phyloP scores from a whole-genome alignment of 1,140 invertebrate genomes.

The Delia radicum region DNA sequence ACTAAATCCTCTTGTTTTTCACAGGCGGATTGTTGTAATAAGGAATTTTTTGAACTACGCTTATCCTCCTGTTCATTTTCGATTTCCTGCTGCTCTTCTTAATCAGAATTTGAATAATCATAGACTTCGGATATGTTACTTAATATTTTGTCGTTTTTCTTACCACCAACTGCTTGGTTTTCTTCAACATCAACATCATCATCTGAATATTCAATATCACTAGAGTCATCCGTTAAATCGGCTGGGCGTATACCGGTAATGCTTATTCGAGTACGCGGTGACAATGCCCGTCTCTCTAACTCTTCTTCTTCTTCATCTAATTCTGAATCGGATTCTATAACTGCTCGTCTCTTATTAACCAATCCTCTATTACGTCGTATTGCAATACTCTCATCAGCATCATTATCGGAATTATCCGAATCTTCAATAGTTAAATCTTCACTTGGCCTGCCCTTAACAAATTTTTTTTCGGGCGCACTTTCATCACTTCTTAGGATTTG shows the following conservation, averaged over 20 bases:
- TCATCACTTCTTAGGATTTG: neutral
- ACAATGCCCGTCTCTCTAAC: constrained; percentile 39
- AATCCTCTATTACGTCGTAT: neutral
- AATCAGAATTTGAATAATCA: neutral
- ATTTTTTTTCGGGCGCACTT: neutral
- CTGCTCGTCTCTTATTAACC: neutral
- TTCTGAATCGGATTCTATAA: constrained; percentile 27
- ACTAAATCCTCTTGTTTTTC: neutral
- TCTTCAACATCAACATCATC: constrained; percentile 26
- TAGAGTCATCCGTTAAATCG: constrained; percentile 41
- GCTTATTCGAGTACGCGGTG: constrained; percentile 49
- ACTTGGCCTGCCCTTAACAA: neutral
- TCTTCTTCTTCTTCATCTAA: constrained; percentile 41
- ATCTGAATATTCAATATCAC: constrained; percentile 47
- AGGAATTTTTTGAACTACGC: neutral
- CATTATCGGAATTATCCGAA: neutral
- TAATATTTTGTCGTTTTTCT: neutral
- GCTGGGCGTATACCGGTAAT: constrained; percentile 47
- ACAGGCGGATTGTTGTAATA: neutral
- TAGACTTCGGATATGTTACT: neutral
- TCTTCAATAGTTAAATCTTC: constrained; percentile 21
- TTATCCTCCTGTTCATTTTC: neutral
- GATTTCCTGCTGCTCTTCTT: neutral
- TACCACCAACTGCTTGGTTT: neutral
- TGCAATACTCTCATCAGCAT: constrained; percentile 11